Percentiles rank a stretch among this genome's conserved stretches.
These are phyloP conservation scores for Parascotia fuliginaria DNA, from an alignment of 2,888 invertebrate species.

Conservation along the genomic window DNA sequence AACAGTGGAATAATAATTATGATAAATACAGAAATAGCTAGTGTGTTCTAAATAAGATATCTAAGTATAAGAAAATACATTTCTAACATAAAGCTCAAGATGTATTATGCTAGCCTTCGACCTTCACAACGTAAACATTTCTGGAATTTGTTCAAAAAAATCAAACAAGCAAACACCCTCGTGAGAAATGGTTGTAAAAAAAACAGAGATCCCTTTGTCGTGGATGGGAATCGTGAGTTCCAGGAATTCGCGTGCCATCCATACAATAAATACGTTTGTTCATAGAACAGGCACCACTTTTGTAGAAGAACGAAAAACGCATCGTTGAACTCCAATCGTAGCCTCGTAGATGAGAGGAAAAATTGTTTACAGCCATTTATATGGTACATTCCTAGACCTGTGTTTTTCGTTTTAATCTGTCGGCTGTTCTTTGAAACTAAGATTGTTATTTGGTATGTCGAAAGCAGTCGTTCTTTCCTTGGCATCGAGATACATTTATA, in stretches of 20 bases:
- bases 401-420: conserved; percentile 31
- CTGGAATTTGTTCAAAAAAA: conserved; percentile 75
- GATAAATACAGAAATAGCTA: too few species aligned
- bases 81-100: conserved; percentile 20
- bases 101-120: conserved; percentile 54
- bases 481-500: not conserved
- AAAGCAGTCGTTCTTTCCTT: not conserved
- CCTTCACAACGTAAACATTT: conserved; percentile 76
- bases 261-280: conserved; percentile 58
- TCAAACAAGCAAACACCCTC: conserved; percentile 67
- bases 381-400: conserved; percentile 32
- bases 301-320: conserved; percentile 38
- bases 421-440: conserved; percentile 23
- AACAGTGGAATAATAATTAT: too few species aligned
- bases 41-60: too few species aligned
- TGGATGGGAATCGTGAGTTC: conserved; percentile 79
- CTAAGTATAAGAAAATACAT: too few species aligned
- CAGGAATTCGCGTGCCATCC: conserved; percentile 82
- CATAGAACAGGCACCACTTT: conserved; percentile 59
- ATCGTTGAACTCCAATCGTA: conserved; percentile 25
- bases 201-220: conserved; percentile 63
- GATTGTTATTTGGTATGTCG: conserved; percentile 10
- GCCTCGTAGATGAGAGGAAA: conserved; percentile 31
- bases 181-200: conserved; percentile 73
- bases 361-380: conserved; percentile 33